Percentiles rank a stretch among this genome's conserved stretches.
Conservation (phyloP, 2,888 invertebrate genomes). For the Drosophila anomelani region DNA sequence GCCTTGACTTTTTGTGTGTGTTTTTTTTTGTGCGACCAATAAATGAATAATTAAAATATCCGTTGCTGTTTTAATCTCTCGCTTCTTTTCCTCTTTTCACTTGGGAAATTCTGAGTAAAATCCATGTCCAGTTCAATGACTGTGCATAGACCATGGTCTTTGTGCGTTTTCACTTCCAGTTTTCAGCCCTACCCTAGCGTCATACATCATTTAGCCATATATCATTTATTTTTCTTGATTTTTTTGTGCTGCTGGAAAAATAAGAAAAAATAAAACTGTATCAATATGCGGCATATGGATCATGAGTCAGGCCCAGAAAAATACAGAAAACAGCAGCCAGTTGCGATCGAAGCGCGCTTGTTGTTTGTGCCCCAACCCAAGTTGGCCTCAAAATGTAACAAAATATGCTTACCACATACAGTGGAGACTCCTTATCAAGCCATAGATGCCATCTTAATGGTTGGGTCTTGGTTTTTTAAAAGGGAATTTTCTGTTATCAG, state of each 20-base stretch:
- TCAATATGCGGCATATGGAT: constrained; percentile 53
- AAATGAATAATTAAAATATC: constrained; percentile 49
- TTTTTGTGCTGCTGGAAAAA: constrained; percentile 29
- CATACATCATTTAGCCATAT: constrained; percentile 60
- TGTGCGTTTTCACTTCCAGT: constrained; percentile 38
- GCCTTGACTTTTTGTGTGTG: constrained; percentile 20
- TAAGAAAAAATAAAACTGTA: constrained; percentile 44
- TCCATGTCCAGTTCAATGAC: constrained; percentile 19
- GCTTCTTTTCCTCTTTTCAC: constrained; percentile 36
- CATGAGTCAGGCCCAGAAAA: constrained; percentile 61
- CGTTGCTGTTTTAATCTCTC: constrained; percentile 6
- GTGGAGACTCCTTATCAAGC: constrained; percentile 23
- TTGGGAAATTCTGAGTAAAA: constrained; percentile 40
- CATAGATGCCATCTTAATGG: constrained; percentile 22
- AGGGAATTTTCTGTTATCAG: not conserved
- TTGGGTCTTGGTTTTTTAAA: not conserved
- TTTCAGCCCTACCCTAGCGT: constrained; percentile 34
- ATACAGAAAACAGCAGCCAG: constrained; percentile 42
- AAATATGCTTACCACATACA: constrained; percentile 49
- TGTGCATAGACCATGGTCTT: constrained; percentile 39
- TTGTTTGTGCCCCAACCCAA: constrained; percentile 54
- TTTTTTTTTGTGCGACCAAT: constrained; percentile 26
- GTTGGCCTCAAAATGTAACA: constrained; percentile 61
- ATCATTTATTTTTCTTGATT: constrained; percentile 24
- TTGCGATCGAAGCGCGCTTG: constrained; percentile 21